Base-by-base conservation (phyloP, 2,113 vertebrate genomes). In the Epinephelus lanceolatus region DNA sequence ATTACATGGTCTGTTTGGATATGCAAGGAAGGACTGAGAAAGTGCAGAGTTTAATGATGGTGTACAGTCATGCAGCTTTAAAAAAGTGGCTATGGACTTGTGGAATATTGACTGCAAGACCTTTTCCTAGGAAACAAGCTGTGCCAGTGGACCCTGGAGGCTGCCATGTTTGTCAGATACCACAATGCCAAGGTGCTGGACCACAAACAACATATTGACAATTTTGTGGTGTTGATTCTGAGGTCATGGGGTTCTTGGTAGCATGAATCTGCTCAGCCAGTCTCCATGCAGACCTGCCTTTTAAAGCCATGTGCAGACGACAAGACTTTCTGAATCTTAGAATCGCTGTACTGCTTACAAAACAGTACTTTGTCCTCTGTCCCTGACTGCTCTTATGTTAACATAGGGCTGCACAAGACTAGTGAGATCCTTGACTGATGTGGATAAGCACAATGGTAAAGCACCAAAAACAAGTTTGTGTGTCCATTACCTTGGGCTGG, bases 1-100 rank as follows among this genome's bases (percentile, higher is more conserved):
- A 60, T 40, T 27, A 63, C 45, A 42, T 3, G 21, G 49, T 40
- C 57, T 82, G 71, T 80, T 82, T 83, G 67, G 75, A 77, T 87
- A 75, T 57, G 62, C 87, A 78, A 63, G 56, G 70, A 60, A 14
- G 77, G 71, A 52, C 8, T 21, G 45, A 88, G 60, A 71, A 56
- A 45, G 75, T 23, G 5, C 21, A 57, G 60, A 19, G 52, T 86
- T 71, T 69, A 78, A 67, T 81, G 57, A 60, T 25, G 42, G 67
- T 67, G 47, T 57, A 59, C 4, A 68, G 65, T 71, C 72, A 69
- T 25, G 21, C 55, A 53, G 79, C 6, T 65, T 59, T 66, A 52
- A 55, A 56, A 18, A 10, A 65, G 18, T 23, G 57, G 42, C 33
- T 65, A 63, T 52, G 1, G 52, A 69, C 23, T 61, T 86, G 19